phyloP scores from a whole-genome alignment of 2,888 invertebrate species.

The Diplazon laetatorius region DNA sequence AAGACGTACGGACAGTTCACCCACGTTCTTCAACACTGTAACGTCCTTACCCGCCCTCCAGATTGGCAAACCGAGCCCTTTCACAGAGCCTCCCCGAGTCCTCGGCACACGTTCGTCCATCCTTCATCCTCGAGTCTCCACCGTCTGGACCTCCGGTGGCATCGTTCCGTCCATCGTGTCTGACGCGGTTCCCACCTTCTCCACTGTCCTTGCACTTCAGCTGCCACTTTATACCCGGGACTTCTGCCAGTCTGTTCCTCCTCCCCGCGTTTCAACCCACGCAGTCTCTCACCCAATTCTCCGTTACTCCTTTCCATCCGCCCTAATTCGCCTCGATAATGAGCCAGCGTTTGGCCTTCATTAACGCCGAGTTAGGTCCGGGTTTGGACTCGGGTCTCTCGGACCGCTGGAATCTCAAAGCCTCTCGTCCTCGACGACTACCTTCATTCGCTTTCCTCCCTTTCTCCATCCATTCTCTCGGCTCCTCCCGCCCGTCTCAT shows the following conservation, averaged over 20 bases:
- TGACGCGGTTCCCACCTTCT: not conserved
- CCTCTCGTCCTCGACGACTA: not conserved
- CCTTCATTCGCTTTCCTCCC: not conserved
- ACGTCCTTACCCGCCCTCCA: no score
- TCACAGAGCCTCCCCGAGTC: not conserved
- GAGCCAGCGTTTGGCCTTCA: not conserved
- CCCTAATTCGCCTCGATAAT: not conserved
- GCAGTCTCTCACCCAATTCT: conserved; percentile 2
- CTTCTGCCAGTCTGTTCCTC: not conserved
- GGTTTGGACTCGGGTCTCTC: no score
- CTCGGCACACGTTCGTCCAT: conserved; percentile 33
- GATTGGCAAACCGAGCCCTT: no score
- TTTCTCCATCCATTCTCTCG: no score
- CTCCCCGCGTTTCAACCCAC: not conserved
- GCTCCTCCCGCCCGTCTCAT: no score
- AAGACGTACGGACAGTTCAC: not conserved
- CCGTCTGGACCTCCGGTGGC: conserved; percentile 11
- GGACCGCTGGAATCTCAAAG: conserved; percentile 6
- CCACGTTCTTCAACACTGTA: not conserved
- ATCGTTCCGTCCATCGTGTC: not conserved
- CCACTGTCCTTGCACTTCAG: conserved; percentile 11
- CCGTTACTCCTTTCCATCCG: not conserved
- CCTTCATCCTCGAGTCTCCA: conserved; percentile 7
- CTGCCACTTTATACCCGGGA: not conserved
- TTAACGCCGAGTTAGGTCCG: conserved; percentile 21